These are phyloP conservation scores for Actinopyga echinites DNA, from an alignment of 53 echinoderm and acorn worm species.

Conservation along the genomic window DNA sequence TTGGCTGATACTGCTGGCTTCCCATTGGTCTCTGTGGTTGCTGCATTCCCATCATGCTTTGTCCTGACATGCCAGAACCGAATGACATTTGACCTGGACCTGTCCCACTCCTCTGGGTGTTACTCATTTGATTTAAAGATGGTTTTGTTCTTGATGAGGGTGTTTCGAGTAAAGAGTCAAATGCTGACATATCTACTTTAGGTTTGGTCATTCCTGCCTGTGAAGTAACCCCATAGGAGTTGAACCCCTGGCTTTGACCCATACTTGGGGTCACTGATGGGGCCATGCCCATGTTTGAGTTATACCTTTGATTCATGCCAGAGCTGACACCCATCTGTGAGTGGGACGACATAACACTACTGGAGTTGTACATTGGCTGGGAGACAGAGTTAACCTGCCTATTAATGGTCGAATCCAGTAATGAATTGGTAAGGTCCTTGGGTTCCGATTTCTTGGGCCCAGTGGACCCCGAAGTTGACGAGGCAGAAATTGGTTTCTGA, in stretches of 20 bases:
- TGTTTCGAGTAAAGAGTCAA: constrained; percentile 76
- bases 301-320: neutral
- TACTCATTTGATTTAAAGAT: constrained; percentile 75
- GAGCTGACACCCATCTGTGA: neutral
- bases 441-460: constrained; percentile 34
- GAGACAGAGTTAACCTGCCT: constrained; percentile 11
- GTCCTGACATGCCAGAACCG: constrained; percentile 32
- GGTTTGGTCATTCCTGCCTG: constrained; percentile 39
- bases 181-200: constrained; percentile 76
- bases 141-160: constrained; percentile 60
- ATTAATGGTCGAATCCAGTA: constrained; percentile 57
- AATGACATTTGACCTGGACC: constrained; percentile 35
- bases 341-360: neutral
- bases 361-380: constrained; percentile 12
- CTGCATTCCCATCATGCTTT: constrained; percentile 60
- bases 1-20: neutral
- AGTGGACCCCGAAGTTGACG: neutral
- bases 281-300: neutral
- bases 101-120: constrained; percentile 4
- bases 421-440: constrained; percentile 66
- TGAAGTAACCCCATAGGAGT: too few relatives aligned
- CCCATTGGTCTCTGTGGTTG: constrained; percentile 19
- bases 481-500: constrained; percentile 58
- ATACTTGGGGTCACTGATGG: neutral
- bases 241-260: neutral